Evolutionary conservation across 2,888 invertebrate species (phyloP).

Genomic region (Nomada lathburiana): DNA sequence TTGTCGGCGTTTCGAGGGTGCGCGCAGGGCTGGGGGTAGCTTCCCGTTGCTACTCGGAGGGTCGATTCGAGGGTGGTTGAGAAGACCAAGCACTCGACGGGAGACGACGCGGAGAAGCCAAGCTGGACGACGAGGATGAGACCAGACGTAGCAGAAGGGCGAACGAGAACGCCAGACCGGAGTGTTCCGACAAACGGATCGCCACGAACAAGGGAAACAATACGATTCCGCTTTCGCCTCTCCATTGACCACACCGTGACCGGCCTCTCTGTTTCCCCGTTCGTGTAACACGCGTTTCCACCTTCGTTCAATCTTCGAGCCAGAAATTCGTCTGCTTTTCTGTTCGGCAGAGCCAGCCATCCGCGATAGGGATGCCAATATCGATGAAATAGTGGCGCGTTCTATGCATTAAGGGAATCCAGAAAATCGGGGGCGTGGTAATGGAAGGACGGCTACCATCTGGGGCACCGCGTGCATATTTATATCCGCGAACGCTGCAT

Average conservation of each 20-base stretch:
- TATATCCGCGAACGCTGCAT: conserved; percentile 35
- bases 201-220: conserved; percentile 81
- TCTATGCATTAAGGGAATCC: conserved; percentile 38
- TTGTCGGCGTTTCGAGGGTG: conserved; percentile 76
- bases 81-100: conserved; percentile 78
- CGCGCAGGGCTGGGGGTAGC: conserved; percentile 51
- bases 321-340: neutral
- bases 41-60: conserved; percentile 61
- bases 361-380: conserved; percentile 32
- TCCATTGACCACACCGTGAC: conserved; percentile 3
- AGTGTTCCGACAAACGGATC: conserved; percentile 82
- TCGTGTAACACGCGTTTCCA: neutral
- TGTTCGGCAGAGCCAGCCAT: neutral
- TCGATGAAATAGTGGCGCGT: conserved; percentile 35
- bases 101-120: conserved; percentile 69
- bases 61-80: conserved; percentile 77
- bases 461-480: conserved; percentile 50
- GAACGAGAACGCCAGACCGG: conserved; percentile 81
- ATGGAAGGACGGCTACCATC: conserved; percentile 55
- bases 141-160: conserved; percentile 69
- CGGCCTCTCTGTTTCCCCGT: conserved; percentile 25
- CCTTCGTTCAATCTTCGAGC: conserved; percentile 2
- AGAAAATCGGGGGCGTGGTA: conserved; percentile 53
- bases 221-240: conserved; percentile 62
- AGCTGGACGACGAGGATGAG: conserved; percentile 65